phyloP scores from a whole-genome alignment of 2,113 vertebrate genomes.

The Tauraco erythrolophus region DNA sequence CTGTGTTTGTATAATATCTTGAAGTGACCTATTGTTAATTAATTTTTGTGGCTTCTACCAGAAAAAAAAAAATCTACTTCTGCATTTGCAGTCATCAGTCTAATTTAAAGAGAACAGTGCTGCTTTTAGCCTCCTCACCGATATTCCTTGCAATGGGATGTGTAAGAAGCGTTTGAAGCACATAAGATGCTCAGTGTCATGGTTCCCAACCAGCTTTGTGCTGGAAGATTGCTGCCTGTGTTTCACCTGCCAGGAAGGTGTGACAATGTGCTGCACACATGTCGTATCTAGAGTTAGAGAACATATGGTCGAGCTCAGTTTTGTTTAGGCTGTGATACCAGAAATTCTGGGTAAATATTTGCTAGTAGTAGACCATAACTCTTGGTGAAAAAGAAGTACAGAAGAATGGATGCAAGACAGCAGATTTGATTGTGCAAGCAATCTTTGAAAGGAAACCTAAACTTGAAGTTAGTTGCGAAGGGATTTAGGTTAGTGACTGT shows the following conservation, averaged over 20 bases:
- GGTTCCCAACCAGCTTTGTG: neutral
- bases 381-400: neutral
- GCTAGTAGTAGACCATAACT: neutral
- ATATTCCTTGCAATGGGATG: neutral
- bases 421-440: neutral
- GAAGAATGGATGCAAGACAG: accelerated
- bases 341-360: neutral
- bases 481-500: neutral
- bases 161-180: neutral
- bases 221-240: neutral
- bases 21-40: neutral
- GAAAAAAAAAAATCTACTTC: neutral
- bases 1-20: neutral
- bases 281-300: accelerated
- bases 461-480: neutral
- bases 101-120: neutral
- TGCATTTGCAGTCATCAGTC: neutral
- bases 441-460: neutral
- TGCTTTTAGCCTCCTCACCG: neutral
- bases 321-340: neutral
- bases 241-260: neutral
- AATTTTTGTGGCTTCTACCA: neutral
- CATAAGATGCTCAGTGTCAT: accelerated
- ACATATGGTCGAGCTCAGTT: neutral
- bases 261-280: accelerated